Evolutionary conservation across 2,888 invertebrate genomes (phyloP), one percentile per base, ranked within the genome.

Genomic region (Scaptodrosophila latifasciaeformis): DNA sequence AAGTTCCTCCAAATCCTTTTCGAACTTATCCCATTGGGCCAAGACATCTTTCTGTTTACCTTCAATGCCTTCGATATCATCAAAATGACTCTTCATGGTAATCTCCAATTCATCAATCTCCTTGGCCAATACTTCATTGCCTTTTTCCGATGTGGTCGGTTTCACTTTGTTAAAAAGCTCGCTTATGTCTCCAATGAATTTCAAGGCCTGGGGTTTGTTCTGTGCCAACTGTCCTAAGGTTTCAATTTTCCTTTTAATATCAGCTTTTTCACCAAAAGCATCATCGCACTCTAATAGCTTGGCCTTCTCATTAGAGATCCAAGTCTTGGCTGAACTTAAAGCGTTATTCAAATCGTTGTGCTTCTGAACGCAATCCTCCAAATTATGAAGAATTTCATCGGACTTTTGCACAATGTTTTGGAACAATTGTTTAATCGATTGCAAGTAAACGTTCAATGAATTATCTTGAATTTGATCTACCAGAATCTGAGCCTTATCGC

Each of bases 381-480:
- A 88, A 84, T 94, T 94, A 49, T 92, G 91, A 65, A 96, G 88
- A 1, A 96, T 89, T 81, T 95, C 94, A 84, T 95, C 93, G 1
- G 94, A 96, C 87, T 96, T 95, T 0, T 90, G 89, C 0, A 95
- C 95, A 67, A 97, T 96, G 65, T 93, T 93, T 74, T 93, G 91
- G 87, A 96, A 97, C 15, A 96, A 87, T 80, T 94, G 92, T 81
- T 95, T 95, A 21, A 97, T 96, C 0, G 95, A 95, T 76, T 94
- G 92, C 5, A 96, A 87, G 81, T 95, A 96, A 0, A 93, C 90
- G 82, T 95, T 94, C 29, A 97, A 87, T 0, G 95, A 94, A 60
- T 92, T 92, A 78, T 96, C 96, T 82, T 95, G 93, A 1, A 96
- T 96, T 85, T 96, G 93, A 81, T 96, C 94, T 1, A 96, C 94